phyloP scores from a whole-genome alignment of 1,140 invertebrate species.

The Drosophila sproati region DNA sequence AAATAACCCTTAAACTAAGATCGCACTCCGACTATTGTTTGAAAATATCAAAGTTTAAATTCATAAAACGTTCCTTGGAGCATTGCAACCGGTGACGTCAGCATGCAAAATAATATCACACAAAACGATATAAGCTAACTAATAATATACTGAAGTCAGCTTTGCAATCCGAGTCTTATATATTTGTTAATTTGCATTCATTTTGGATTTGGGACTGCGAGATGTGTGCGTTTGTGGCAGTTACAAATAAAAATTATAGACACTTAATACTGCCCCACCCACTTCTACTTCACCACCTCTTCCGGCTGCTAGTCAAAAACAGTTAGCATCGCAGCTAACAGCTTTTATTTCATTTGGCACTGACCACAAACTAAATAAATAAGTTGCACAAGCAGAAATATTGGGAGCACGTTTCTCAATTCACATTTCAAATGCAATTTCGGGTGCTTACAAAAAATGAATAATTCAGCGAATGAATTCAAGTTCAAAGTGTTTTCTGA shows the following conservation, averaged over 20 bases:
- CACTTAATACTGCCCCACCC: constrained; percentile 10
- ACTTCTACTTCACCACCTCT: not conserved
- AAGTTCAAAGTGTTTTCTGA: constrained; percentile 35
- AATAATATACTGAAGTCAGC: not conserved
- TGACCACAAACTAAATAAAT: not conserved
- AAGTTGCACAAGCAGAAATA: not conserved
- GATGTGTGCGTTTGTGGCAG: too few relatives aligned
- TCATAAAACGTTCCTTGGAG: constrained; percentile 51
- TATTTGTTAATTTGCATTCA: not conserved
- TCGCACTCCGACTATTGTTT: constrained; percentile 5
- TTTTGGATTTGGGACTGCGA: not conserved
- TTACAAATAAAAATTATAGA: constrained; percentile 16
- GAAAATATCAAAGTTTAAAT: constrained; percentile 76
- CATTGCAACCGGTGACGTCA: constrained; percentile 7
- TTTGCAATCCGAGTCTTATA: not conserved
- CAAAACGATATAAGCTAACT: not conserved
- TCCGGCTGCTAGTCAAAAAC: not conserved
- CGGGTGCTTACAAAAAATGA: not conserved
- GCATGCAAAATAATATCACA: not conserved
- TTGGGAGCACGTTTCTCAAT: not conserved
- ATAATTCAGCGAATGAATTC: constrained; percentile 17
- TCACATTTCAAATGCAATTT: not conserved
- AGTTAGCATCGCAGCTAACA: not conserved
- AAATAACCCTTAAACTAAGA: constrained; percentile 28
- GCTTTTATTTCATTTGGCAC: not conserved